Base-by-base conservation (phyloP, 2,888 invertebrate genomes). In the Nephrocerus scutellatus region DNA sequence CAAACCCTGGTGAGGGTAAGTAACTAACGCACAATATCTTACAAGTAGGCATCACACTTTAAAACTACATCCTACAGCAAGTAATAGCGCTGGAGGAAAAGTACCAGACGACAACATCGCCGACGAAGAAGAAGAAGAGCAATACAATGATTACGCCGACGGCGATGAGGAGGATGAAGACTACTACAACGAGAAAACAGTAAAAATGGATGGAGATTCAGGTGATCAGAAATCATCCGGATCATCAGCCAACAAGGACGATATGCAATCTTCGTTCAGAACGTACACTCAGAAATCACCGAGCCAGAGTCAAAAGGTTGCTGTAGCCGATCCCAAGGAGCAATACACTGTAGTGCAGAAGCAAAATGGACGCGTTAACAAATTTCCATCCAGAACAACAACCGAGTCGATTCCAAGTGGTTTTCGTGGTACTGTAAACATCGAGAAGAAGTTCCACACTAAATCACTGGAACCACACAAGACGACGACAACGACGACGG, bases 101-200 rank as follows among this genome's bases (percentile, higher is more conserved):
- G n/a, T 34, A 12, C 64, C 70, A 12, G 66, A 71, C 18, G 72
- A n/a, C n/a, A n/a, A n/a, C n/a, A n/a, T n/a, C n/a, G n/a, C n/a
- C n/a, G n/a, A 79, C 31, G 77, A 79, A 39, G 71, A 77, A 9
- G 76, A 75, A 48, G 77, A 79, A 13, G 60, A 58, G 6, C 54
- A 54, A 4, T 55, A 55, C 8, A 62, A 61, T 38, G 65, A 65
- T 39, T 65, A 66, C 23, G n/a, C n/a, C n/a, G n/a, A n/a, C n/a
- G n/a, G n/a, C n/a, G n/a, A n/a, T n/a, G 66, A 80, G 25, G 77
- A 79, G 31, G 71, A 78, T 6, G 77, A 74, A 48, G 76, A 79
- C 32, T 77, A 79, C 47, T 75, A 79, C 43, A 72, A 70, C 50
- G 64, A 74, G 48, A 66, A 58, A 34, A 56, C 60, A 0, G 47